Evolutionary conservation across 2,888 invertebrate species (phyloP), one percentile per base, ranked within the genome.

Genomic region (Thysanoteuthis rhombus): DNA sequence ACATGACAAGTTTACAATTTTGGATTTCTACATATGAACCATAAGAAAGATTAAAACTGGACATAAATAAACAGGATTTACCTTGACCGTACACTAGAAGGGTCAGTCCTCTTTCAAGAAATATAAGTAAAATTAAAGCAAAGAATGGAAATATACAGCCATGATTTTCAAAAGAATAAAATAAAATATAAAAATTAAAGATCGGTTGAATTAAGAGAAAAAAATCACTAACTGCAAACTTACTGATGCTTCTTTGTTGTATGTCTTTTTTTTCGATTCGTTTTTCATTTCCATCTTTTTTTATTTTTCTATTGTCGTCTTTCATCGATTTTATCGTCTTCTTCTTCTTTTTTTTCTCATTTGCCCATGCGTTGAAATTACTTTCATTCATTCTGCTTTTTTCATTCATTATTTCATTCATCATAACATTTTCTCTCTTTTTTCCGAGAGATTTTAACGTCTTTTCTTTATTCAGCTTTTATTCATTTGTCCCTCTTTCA

Each of bases 21-120:
- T n/a, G n/a, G 75, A 75, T 75, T 75, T 75, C 75, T 75, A 75
- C 75, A 75, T 75, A 75, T 75, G 75, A 75, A 75, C 75, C 75
- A 75, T 75, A 75, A 75, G n/a, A 75, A 25, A 28, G 28, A 75
- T 10, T n/a, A n/a, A 75, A n/a, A n/a, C 19, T 75, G n/a, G 22
- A 75, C 32, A n/a, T 75, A 75, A 75, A 75, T 75, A 75, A 75
- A 75, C 32, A 75, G n/a, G 25, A 52, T 52, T 16, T 58, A 75
- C 75, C 75, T n/a, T 75, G 75, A 75, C 75, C 75, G 32, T 75
- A 75, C 10, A 75, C n/a, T 8, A n/a, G 75, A 75, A 75, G 32
- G 12, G 75, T 32, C n/a, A 4, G 32, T 75, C 28, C 19, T 58
- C 58, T 1, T 58, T 58, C 19, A 58, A 58, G 25, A 28, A 28